Evolutionary conservation across 2,888 invertebrate genomes (phyloP).

Genomic region (Apodemia duryi): DNA sequence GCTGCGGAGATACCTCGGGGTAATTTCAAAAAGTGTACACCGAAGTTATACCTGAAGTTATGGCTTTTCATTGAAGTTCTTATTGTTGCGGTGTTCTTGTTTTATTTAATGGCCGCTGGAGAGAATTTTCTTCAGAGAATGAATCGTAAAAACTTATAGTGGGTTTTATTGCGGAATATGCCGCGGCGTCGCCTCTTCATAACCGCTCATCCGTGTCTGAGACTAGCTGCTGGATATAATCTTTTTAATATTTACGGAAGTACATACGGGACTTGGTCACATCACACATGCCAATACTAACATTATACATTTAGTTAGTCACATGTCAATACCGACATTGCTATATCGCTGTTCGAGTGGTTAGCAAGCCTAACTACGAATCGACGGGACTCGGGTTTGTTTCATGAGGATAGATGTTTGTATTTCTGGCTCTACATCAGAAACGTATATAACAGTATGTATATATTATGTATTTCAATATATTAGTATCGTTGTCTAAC

Average conservation of each 20-base stretch:
- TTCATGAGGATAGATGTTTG: too few relatives aligned
- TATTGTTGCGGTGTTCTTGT: conserved; percentile 33
- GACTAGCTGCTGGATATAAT: neutral
- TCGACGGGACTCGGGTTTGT: too few relatives aligned
- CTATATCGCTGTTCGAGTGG: too few relatives aligned
- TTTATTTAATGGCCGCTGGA: conserved; percentile 27
- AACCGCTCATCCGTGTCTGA: neutral
- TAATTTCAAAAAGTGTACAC: conserved; percentile 43
- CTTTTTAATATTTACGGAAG: neutral
- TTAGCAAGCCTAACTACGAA: too few relatives aligned
- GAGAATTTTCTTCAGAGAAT: conserved; percentile 23
- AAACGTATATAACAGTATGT: too few relatives aligned
- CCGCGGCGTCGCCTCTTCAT: neutral
- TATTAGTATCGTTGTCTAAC: too few relatives aligned
- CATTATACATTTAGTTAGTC: too few relatives aligned
- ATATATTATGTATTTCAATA: too few relatives aligned
- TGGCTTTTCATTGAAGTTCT: conserved; percentile 35
- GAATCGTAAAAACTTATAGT: conserved; percentile 26
- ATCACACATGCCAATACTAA: neutral
- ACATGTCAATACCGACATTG: too few relatives aligned
- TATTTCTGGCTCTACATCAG: too few relatives aligned
- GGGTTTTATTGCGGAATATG: conserved; percentile 21
- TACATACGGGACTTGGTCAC: neutral
- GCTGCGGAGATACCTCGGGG: conserved; percentile 33
- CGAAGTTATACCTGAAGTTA: conserved; percentile 28